These are phyloP conservation scores for Callipepla californica DNA, from an alignment of 2,113 vertebrate species.

Conservation along the genomic window DNA sequence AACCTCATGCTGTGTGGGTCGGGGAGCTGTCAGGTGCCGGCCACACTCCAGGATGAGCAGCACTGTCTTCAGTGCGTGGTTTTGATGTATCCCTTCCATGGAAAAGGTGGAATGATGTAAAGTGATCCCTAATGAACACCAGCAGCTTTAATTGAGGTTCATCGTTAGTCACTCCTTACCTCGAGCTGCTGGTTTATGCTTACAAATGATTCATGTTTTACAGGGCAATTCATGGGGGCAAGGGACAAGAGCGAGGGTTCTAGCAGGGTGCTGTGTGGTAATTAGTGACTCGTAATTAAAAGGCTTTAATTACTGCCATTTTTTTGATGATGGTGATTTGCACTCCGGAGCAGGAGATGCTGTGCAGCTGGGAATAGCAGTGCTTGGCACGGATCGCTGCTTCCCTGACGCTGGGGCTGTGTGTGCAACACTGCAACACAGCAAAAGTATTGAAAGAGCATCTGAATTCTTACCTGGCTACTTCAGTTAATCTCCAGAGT, in stretches of 20 bases:
- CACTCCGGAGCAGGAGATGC: not conserved
- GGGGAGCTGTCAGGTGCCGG: not conserved
- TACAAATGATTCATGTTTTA: not conserved
- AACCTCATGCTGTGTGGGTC: not conserved
- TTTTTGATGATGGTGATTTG: not conserved
- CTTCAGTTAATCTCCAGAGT: fast-evolving
- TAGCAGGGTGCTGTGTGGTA: not conserved
- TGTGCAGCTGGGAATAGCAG: not conserved
- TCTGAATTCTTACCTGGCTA: fast-evolving
- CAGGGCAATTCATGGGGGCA: not conserved
- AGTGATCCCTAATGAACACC: not conserved
- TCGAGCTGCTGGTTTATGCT: not conserved
- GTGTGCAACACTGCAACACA: fast-evolving
- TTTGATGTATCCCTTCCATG: fast-evolving
- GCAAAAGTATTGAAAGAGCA: fast-evolving
- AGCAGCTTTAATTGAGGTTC: not conserved
- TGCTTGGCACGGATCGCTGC: not conserved
- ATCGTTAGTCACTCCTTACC: not conserved
- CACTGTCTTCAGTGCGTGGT: not conserved
- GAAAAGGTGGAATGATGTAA: not conserved
- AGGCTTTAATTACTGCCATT: not conserved
- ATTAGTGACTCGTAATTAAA: not conserved
- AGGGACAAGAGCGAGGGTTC: not conserved
- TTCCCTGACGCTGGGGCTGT: not conserved
- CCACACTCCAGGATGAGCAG: not conserved